Conservation (phyloP, 2,113 vertebrate species). For the Lampris megalopsis region DNA sequence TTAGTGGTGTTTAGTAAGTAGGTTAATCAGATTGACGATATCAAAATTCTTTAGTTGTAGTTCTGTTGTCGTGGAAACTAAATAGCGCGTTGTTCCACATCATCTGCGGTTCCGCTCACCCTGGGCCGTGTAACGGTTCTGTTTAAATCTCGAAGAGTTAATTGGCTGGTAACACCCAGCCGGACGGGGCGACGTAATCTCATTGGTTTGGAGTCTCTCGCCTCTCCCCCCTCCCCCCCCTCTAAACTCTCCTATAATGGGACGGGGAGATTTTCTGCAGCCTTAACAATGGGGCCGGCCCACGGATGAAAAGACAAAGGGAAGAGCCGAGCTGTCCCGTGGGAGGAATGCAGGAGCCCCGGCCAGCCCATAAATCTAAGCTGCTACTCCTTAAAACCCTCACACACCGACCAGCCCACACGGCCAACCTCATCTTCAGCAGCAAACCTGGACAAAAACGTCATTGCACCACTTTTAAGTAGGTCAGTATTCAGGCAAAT, state of each 20-base stretch:
- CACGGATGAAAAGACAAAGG: conserved; percentile 71
- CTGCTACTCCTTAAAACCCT: conserved; percentile 4
- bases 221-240: conserved; percentile 54
- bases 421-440: neutral
- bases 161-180: conserved; percentile 76
- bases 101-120: conserved; percentile 18
- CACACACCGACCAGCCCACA: neutral
- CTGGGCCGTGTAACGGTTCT: conserved; percentile 66
- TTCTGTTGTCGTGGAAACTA: no score
- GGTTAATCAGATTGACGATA: no score
- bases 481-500: no score
- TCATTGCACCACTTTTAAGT: no score
- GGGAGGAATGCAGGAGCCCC: conserved; percentile 55
- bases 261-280: conserved; percentile 54
- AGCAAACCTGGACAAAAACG: no score
- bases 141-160: conserved; percentile 73
- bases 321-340: conserved; percentile 47
- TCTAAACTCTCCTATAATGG: conserved; percentile 57
- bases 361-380: neutral
- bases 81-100: neutral
- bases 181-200: conserved; percentile 50
- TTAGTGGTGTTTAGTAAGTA: no score
- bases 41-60: no score
- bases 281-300: conserved; percentile 75
- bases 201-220: conserved; percentile 70